Base-by-base conservation (phyloP, 2,888 invertebrate species). In the Cerastis rubricosa region DNA sequence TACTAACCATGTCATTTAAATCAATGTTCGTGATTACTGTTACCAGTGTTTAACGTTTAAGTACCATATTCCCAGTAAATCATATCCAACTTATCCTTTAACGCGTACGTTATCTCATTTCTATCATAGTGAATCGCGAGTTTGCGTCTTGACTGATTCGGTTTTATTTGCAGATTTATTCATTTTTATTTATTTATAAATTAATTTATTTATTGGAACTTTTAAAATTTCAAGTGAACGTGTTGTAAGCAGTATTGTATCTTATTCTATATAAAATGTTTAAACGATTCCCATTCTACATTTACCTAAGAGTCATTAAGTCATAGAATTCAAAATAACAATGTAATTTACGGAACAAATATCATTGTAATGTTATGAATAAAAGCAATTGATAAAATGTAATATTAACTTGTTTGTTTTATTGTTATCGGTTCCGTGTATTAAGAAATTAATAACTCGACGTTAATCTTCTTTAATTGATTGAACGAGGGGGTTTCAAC, bases 51-150 rank as follows among this genome's bases (percentile, higher is more conserved):
- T 85, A 88, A 80, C 66, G 64, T 77, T 83, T 86, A 88, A 87
- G 87, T 92, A 91, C 91, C 89, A 91, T 87, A 91, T 98, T 94
- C 98, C 99, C 76, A 74, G 93, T 98, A 97, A 3, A 97, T 80
- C 8, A 67, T 82, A 82, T 59, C 72, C 54, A 64, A 82, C 5
- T 69, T 82, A 81, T 65, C 64, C 54, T 63, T 76, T 51, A 81
- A 81, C 25, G 54, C 71, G 74, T 78, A 78, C 64, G 47, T 74
- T 66, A 72, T 5, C 3, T 49, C 49, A 64, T 81, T 78, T 78
- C 71, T 79, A 82, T 81, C 69, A 76, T 79, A 83, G 71, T 85
- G 84, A 87, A 76, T 87, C 83, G 67, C 77, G 54, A 86, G 80
- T 87, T 81, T 78, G 80, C 74, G 76, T 87, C 22, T 80, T 80